Evolutionary conservation across 2,797 vertebrate genomes (phyloP).

Genomic region (Coregonus sp.): DNA sequence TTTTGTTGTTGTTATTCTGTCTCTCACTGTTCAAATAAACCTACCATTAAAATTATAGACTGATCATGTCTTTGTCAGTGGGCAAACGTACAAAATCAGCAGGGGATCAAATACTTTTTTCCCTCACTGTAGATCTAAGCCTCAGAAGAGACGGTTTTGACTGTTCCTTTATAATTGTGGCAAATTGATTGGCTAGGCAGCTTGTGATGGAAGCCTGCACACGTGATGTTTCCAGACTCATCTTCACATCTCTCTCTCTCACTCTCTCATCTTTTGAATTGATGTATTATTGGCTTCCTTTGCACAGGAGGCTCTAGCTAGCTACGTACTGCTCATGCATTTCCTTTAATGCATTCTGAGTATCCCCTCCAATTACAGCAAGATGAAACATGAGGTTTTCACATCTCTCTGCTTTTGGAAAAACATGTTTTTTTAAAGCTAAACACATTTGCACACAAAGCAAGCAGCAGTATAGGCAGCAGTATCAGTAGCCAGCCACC

Average conservation of each 20-base stretch:
- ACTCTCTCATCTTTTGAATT: neutral
- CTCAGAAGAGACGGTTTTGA: conserved; percentile 23
- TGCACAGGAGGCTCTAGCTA: conserved; percentile 48
- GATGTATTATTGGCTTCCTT: conserved; percentile 56
- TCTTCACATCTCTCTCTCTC: neutral
- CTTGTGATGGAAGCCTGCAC: neutral
- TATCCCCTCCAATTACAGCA: conserved; percentile 28
- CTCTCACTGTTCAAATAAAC: no score
- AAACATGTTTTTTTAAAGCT: conserved; percentile 30
- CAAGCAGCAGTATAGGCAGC: conserved; percentile 25
- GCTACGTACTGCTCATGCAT: conserved; percentile 30
- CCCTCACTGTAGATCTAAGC: no score
- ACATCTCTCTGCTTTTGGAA: conserved; percentile 32
- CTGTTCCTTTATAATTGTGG: conserved; percentile 37
- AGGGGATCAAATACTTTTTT: no score
- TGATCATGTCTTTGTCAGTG: no score
- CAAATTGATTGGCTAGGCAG: conserved; percentile 15
- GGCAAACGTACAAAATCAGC: no score
- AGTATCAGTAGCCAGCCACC: conserved; percentile 17
- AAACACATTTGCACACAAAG: conserved; percentile 42
- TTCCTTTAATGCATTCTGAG: conserved; percentile 51
- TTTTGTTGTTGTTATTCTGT: no score
- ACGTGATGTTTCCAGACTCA: neutral
- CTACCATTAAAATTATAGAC: no score
- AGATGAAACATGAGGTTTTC: conserved; percentile 44